A percentile compares a stretch with the other conserved stretches of the same genome.
Evolutionary conservation across 2,888 invertebrate genomes (phyloP).

Genomic region (Graphium colonna): DNA sequence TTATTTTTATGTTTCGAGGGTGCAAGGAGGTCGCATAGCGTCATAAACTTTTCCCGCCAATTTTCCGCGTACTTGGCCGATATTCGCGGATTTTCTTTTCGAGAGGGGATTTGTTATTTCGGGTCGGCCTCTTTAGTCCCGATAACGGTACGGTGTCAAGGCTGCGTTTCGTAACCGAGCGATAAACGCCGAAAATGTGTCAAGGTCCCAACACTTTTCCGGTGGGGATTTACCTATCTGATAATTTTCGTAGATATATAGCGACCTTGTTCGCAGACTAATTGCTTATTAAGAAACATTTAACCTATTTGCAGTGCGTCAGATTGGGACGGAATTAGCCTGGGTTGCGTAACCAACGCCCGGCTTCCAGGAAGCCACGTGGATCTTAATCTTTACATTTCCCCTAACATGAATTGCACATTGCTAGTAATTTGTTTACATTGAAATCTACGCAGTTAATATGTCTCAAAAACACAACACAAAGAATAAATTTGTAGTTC

Average conservation of each 20-base stretch:
- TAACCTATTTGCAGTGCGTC: slow-evolving; percentile 70
- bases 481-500: slow-evolving; percentile 25
- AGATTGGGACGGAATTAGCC: slow-evolving; percentile 50
- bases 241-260: slow-evolving; percentile 40
- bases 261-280: slow-evolving; percentile 57
- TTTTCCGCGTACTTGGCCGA: slow-evolving; percentile 67
- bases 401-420: slow-evolving; percentile 27
- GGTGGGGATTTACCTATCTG: slow-evolving; percentile 39
- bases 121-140: slow-evolving; percentile 68
- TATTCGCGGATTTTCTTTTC: slow-evolving; percentile 49
- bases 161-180: slow-evolving; percentile 61
- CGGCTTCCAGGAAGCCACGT: slow-evolving; percentile 45
- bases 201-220: slow-evolving; percentile 62
- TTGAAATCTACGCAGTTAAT: slow-evolving; percentile 22
- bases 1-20: slow-evolving; percentile 39
- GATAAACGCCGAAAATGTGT: slow-evolving; percentile 55
- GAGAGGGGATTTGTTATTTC: slow-evolving; percentile 60
- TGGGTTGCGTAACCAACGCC: slow-evolving; percentile 45
- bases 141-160: slow-evolving; percentile 77
- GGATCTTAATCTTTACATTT: slow-evolving; percentile 2
- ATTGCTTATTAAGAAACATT: slow-evolving; percentile 74
- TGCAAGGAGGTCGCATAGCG: slow-evolving; percentile 36
- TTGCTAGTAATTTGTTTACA: slow-evolving; percentile 1
- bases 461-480: slow-evolving; percentile 9
- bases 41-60: slow-evolving; percentile 42